Percentiles rank a stretch among this genome's conserved stretches.
Conservation (phyloP, 2,888 invertebrate species). For the Drosophila suboccidentalis region DNA sequence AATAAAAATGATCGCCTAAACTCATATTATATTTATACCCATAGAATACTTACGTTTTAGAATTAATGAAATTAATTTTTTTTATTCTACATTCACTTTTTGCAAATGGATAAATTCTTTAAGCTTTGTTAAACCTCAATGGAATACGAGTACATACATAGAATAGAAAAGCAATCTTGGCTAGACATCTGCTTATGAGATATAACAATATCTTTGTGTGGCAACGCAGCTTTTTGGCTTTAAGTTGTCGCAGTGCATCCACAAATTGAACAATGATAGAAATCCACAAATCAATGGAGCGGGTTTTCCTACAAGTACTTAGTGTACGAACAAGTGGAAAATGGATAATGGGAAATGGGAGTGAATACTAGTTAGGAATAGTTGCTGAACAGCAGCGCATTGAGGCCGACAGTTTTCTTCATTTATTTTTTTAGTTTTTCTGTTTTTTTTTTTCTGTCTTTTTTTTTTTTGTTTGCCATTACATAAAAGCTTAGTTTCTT, state of each 20-base stretch:
- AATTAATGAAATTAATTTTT: background rate
- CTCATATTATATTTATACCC: no score
- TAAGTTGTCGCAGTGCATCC: slow-evolving; percentile 50
- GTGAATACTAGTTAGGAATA: background rate
- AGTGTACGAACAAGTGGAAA: slow-evolving; percentile 19
- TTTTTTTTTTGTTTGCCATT: slow-evolving; percentile 15
- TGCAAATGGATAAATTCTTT: background rate
- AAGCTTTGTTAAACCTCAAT: slow-evolving; percentile 1
- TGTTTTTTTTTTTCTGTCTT: background rate
- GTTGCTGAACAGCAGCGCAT: slow-evolving; percentile 4
- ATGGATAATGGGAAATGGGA: slow-evolving; percentile 6
- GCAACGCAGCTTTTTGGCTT: slow-evolving; percentile 33
- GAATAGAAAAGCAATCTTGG: slow-evolving; percentile 52
- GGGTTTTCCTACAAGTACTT: slow-evolving; percentile 12
- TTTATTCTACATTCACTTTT: background rate
- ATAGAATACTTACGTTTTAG: background rate
- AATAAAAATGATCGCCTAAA: no score
- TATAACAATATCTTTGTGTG: slow-evolving; percentile 20
- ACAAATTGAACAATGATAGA: slow-evolving; percentile 65
- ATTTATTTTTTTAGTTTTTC: background rate
- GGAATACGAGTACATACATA: background rate
- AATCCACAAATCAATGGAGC: slow-evolving; percentile 63
- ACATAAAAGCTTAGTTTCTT: slow-evolving; percentile 16
- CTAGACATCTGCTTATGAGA: slow-evolving; percentile 55
- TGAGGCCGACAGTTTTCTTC: slow-evolving; percentile 20